phyloP scores from a whole-genome alignment of 2,888 invertebrate species.

The Diarsia rubi region DNA sequence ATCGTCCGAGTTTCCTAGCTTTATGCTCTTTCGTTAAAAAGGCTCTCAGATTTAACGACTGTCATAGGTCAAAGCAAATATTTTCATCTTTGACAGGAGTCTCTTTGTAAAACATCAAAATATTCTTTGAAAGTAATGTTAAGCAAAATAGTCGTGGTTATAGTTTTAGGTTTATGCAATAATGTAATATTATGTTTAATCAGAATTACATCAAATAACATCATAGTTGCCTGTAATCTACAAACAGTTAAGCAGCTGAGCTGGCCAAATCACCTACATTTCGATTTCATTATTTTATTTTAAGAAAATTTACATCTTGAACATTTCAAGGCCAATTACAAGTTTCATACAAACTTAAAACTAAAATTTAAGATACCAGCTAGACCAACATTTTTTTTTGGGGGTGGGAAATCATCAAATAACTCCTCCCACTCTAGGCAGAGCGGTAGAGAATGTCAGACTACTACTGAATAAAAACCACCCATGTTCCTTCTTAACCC shows the following conservation, averaged over 20 bases:
- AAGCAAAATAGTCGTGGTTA: neutral
- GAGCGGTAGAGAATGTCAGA: too few relatives aligned
- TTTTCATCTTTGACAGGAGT: neutral
- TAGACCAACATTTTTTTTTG: too few relatives aligned
- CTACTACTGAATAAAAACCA: too few relatives aligned
- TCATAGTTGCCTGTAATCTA: neutral
- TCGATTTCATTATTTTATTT: neutral
- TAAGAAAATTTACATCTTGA: too few relatives aligned
- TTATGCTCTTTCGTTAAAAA: neutral
- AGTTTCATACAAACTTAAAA: too few relatives aligned
- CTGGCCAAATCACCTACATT: neutral
- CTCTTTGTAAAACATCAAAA: neutral
- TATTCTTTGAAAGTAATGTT: neutral
- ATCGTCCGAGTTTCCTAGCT: neutral
- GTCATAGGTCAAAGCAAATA: neutral
- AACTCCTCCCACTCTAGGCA: too few relatives aligned
- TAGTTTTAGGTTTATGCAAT: neutral
- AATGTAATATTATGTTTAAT: neutral
- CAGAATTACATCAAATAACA: neutral
- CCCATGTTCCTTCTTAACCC: too few relatives aligned
- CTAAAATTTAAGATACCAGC: too few relatives aligned
- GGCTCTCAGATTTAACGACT: slow-evolving; percentile 1
- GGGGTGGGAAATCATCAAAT: too few relatives aligned
- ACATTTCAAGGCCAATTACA: too few relatives aligned
- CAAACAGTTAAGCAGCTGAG: neutral